These are phyloP conservation scores for Drosophila tripunctata DNA, from an alignment of 2,888 invertebrate species.

Conservation along the genomic window DNA sequence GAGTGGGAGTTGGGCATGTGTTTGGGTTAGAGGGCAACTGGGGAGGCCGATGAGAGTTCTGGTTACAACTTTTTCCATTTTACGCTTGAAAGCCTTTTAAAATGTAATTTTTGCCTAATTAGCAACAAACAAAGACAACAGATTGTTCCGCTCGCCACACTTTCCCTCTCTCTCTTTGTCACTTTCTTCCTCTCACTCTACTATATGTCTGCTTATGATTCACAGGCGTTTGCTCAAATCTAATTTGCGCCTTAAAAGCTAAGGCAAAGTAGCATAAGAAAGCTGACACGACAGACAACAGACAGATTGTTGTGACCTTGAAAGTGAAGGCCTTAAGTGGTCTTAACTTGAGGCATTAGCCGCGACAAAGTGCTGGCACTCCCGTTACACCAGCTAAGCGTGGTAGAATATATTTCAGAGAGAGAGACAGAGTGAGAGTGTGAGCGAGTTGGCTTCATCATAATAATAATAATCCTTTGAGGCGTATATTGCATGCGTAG, in stretches of 20 bases:
- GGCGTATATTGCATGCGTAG: constrained; percentile 52
- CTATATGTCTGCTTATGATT: constrained; percentile 34
- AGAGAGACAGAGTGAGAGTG: no score
- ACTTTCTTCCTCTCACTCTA: no score
- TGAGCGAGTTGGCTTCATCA: constrained; percentile 19
- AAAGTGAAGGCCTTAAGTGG: constrained; percentile 59
- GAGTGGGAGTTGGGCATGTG: not conserved
- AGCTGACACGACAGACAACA: constrained; percentile 25
- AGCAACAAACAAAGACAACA: constrained; percentile 73
- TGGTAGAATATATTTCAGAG: constrained; percentile 43
- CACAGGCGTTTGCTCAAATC: constrained; percentile 55
- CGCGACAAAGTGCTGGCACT: constrained; percentile 56
- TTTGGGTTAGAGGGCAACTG: not conserved
- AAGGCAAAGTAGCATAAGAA: constrained; percentile 59
- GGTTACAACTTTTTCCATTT: constrained; percentile 78
- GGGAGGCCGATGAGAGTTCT: constrained; percentile 31
- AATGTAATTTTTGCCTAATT: constrained; percentile 80
- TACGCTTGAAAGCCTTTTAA: constrained; percentile 78
- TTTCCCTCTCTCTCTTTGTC: constrained; percentile 3
- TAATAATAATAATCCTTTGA: constrained; percentile 54
- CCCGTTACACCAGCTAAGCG: constrained; percentile 14
- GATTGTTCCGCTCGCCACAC: constrained; percentile 3
- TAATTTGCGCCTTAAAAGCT: constrained; percentile 71
- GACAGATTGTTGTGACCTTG: constrained; percentile 40
- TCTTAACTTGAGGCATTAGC: constrained; percentile 61